These are phyloP conservation scores for Bryconaethiops microstoma DNA, from an alignment of 2,797 vertebrate genomes.

Conservation along the genomic window DNA sequence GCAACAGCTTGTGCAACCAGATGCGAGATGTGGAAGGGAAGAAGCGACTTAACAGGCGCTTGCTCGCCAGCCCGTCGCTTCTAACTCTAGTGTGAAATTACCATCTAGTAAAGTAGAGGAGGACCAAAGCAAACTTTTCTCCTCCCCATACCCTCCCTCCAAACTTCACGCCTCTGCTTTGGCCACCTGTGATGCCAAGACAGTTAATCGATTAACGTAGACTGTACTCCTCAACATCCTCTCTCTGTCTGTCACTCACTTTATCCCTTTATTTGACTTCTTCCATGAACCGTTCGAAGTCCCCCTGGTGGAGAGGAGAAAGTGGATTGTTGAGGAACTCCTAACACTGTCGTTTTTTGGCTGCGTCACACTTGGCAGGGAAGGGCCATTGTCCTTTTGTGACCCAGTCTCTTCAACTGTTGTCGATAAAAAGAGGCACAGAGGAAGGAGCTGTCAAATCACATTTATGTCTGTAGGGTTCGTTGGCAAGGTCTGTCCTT, in stretches of 20 bases:
- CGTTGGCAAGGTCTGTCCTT: conserved; percentile 41
- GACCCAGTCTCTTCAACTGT: conserved; percentile 43
- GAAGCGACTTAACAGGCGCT: conserved; percentile 64
- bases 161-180: too few species aligned
- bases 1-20: conserved; percentile 74
- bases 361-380: conserved; percentile 30
- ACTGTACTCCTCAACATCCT: conserved; percentile 60
- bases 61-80: conserved; percentile 63
- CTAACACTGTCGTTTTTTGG: conserved; percentile 56
- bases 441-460: conserved; percentile 44
- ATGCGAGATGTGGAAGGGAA: conserved; percentile 70
- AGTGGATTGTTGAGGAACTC: conserved; percentile 63
- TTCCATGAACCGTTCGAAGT: conserved; percentile 60
- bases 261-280: conserved; percentile 57
- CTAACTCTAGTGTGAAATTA: conserved; percentile 78
- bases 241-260: conserved; percentile 54
- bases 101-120: conserved; percentile 67
- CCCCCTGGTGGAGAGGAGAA: conserved; percentile 64
- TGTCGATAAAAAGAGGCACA: conserved; percentile 42
- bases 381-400: conserved; percentile 46
- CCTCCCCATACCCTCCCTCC: neutral
- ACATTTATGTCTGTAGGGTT: conserved; percentile 41
- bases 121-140: conserved; percentile 48
- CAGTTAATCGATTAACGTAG: conserved; percentile 70
- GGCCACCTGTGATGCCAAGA: conserved; percentile 61